Percentiles rank a stretch among this genome's conserved stretches.
Conservation (phyloP, 2,888 invertebrate species). For the Tinea pellionella region DNA sequence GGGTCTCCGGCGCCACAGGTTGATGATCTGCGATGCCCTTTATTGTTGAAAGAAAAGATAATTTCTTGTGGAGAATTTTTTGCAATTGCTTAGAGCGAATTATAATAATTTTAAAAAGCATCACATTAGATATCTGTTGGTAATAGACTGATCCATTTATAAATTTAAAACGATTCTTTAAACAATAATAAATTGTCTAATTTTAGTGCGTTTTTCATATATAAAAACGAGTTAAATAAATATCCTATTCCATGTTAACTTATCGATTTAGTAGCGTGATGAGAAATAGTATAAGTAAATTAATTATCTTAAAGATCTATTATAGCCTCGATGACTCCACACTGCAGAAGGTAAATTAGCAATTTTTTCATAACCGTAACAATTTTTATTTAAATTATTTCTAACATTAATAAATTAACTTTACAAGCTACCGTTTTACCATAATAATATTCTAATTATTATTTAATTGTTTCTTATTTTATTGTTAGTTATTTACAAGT, state of each 20-base stretch:
- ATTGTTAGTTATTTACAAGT: too few relatives aligned
- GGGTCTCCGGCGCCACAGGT: slow-evolving; percentile 5
- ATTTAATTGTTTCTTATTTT: too few relatives aligned
- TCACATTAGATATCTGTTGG: too few relatives aligned
- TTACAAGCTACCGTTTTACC: not conserved
- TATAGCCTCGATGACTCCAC: slow-evolving; percentile 5
- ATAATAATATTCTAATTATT: not conserved
- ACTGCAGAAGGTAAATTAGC: slow-evolving; percentile 5
- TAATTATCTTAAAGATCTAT: slow-evolving; percentile 11
- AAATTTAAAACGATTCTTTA: too few relatives aligned
- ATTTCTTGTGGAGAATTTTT: not conserved
- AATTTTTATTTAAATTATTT: not conserved
- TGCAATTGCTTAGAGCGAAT: too few relatives aligned
- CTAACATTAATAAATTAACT: not conserved
- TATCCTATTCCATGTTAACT: not conserved
- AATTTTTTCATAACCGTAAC: slow-evolving; percentile 1
- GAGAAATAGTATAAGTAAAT: slow-evolving; percentile 9
- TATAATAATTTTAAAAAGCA: too few relatives aligned
- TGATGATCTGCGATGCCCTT: slow-evolving; percentile 13
- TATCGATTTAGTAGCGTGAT: not conserved
- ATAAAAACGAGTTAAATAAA: not conserved
- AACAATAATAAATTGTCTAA: too few relatives aligned
- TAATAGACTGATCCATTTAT: too few relatives aligned
- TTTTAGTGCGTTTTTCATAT: too few relatives aligned
- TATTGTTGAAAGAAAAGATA: not conserved